These are phyloP conservation scores for Nannobrachium achirus DNA, from an alignment of 2,113 vertebrate genomes.

Conservation along the genomic window DNA sequence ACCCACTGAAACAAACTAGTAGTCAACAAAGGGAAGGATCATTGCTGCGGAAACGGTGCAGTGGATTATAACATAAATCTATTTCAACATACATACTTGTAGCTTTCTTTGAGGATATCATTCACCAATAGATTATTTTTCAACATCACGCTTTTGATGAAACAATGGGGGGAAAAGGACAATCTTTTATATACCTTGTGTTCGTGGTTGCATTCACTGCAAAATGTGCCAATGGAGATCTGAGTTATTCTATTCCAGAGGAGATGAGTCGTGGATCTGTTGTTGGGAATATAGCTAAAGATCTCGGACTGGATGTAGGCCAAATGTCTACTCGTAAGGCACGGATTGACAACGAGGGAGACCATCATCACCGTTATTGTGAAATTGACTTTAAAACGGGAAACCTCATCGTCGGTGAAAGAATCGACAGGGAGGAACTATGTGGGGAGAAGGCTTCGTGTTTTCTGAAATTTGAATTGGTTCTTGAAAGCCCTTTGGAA, in stretches of 20 bases:
- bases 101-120: background rate
- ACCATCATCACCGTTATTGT: conserved; percentile 59
- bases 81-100: background rate
- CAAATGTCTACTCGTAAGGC: conserved; percentile 45
- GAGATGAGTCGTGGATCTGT: conserved; percentile 70
- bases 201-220: conserved; percentile 9
- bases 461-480: conserved; percentile 64
- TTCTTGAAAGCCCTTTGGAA: conserved; percentile 36
- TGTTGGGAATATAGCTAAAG: conserved; percentile 73
- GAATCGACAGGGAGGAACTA: conserved; percentile 73
- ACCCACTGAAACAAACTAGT: conserved; percentile 22
- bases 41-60: too few species aligned
- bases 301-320: conserved; percentile 38
- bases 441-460: conserved; percentile 38
- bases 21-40: background rate
- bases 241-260: conserved; percentile 74
- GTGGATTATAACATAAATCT: background rate
- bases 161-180: conserved; percentile 5
- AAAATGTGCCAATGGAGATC: conserved; percentile 47
- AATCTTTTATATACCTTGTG: background rate
- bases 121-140: background rate
- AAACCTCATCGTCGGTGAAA: conserved; percentile 58
- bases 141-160: rapidly evolving
- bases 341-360: conserved; percentile 43
- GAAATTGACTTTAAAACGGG: conserved; percentile 49